Evolutionary conservation across 2,888 invertebrate species (phyloP).

Genomic region (Megalurothrips usitatus): DNA sequence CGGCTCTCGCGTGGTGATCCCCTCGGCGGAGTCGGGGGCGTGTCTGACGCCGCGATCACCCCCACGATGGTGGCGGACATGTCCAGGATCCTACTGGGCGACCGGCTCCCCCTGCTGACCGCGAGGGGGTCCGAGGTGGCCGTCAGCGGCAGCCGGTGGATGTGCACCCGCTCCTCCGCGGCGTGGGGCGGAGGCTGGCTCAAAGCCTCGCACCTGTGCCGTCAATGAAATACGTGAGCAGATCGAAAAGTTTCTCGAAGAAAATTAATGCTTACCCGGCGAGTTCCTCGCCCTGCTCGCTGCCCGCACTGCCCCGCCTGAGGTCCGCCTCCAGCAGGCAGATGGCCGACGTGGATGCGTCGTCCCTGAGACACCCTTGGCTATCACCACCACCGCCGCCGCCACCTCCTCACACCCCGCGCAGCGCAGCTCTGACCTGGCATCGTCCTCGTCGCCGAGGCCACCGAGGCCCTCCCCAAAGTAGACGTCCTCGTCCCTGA

Average conservation of each 20-base stretch:
- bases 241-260: too few relatives aligned
- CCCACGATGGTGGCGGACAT: neutral
- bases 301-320: neutral
- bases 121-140: neutral
- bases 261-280: too few relatives aligned
- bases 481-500: neutral
- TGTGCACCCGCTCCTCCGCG: neutral
- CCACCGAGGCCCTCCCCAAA: too few relatives aligned
- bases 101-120: neutral
- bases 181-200: neutral
- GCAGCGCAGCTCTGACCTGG: neutral
- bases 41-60: neutral
- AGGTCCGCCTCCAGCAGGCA: neutral
- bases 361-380: neutral
- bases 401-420: too few relatives aligned
- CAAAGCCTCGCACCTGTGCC: too few relatives aligned
- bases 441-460: neutral
- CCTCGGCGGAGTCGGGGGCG: neutral
- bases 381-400: neutral
- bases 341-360: neutral
- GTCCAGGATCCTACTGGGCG: conserved; percentile 4
- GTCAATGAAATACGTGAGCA: too few relatives aligned
- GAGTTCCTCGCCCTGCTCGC: neutral
- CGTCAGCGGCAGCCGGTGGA: neutral
- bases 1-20: neutral